Evolutionary conservation across 2,113 vertebrate genomes (phyloP), one percentile per base, ranked within the genome.

Genomic region (Scartelaos histophorus): DNA sequence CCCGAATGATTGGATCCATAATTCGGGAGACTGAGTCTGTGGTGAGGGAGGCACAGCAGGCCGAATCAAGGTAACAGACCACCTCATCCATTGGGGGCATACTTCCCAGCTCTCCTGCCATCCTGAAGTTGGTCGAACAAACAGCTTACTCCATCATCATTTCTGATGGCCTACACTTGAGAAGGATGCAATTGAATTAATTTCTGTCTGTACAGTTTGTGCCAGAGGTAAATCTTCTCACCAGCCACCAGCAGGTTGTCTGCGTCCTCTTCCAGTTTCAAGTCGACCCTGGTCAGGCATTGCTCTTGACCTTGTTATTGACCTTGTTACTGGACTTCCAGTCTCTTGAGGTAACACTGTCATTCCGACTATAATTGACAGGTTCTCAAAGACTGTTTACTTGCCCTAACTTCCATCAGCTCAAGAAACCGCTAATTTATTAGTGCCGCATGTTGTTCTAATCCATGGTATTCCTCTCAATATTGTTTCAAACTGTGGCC

Each of bases 311-410:
- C 25, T 58, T 13, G 22, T 58, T 5, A 13, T 54, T 21, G 22
- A 25, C 12, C 25, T 58, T 13, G 22, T 58, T 5, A 13, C 1
- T 1, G 56, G 56, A 1, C 21, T 57, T 1, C 56, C 56, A 0
- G 22, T 24, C 7, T 57, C 21, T 12, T 21, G 24, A 57, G 56
- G 54, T 24, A 57, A 58, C 0, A 24, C 13, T 5, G 22, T 58
- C 17, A 72, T 46, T 1, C 25, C 67, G 5, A 60, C 16, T 0
- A 11, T 79, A 0, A 6, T 70, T 1, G 49, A 70, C 10, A 9
- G 19, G 3, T 79, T 74, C 7, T 74, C 61, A 1, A 70, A 79
- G 5, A 3, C 21, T 6, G 68, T 38, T 1, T 9, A 38, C 35
- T 9, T 38, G 7, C 5, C 35, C 6, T 3, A 35, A 6, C 6